A percentile compares a stretch with the other conserved stretches of the same genome.
Evolutionary conservation across 2,113 vertebrate genomes (phyloP).

Genomic region (Toxotes chatareus): DNA sequence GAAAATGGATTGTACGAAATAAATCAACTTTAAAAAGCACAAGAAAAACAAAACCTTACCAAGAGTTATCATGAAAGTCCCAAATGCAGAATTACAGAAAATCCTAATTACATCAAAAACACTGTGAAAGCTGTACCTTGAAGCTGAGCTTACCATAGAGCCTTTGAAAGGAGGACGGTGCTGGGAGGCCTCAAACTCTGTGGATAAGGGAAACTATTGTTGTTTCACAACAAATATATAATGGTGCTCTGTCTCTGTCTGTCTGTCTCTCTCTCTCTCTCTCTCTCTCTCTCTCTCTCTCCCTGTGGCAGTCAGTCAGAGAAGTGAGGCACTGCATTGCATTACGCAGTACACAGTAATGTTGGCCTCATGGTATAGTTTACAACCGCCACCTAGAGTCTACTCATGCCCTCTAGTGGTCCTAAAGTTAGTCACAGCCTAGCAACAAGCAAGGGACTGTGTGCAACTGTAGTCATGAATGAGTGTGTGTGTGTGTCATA

Average conservation of each 20-base stretch:
- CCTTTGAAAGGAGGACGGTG: conserved; percentile 58
- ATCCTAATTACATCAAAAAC: conserved; percentile 17
- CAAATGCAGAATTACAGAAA: conserved; percentile 28
- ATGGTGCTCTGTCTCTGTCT: conserved; percentile 39
- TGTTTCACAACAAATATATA: conserved; percentile 62
- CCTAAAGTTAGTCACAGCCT: background rate
- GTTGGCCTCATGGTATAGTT: background rate
- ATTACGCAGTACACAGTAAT: conserved; percentile 3
- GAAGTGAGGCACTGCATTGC: background rate
- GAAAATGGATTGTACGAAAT: background rate
- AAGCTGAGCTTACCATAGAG: conserved; percentile 44
- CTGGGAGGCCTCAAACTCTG: conserved; percentile 68
- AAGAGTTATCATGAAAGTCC: conserved; percentile 4
- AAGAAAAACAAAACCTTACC: conserved; percentile 44
- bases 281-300: conserved; percentile 11
- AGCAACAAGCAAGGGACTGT: background rate
- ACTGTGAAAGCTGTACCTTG: conserved; percentile 32
- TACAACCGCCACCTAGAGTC: background rate
- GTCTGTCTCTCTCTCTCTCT: conserved; percentile 11
- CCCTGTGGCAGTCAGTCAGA: conserved; percentile 6
- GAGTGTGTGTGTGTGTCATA: background rate
- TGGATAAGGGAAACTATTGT: conserved; percentile 76
- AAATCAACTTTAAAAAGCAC: background rate
- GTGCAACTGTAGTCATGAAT: background rate
- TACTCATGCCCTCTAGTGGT: background rate